phyloP scores from a whole-genome alignment of 2,797 vertebrate genomes.

The Pitangus sulphuratus region DNA sequence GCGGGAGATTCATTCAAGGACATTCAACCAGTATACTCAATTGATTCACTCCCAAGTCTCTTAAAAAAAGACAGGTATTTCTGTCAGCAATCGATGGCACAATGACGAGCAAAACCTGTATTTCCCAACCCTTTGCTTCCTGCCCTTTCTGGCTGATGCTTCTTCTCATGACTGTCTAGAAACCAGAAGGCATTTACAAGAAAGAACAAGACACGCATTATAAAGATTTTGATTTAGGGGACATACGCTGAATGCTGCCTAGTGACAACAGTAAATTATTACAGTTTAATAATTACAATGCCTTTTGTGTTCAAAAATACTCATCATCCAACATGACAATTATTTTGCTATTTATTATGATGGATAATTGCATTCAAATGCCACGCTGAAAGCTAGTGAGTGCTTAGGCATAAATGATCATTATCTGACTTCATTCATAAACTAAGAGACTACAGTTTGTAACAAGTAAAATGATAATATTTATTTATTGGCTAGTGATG shows the following conservation, averaged over 20 bases:
- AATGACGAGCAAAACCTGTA: not conserved
- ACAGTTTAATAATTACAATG: constrained; percentile 35
- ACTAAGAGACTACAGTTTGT: not conserved
- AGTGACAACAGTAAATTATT: constrained; percentile 6
- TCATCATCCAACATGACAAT: constrained; percentile 8
- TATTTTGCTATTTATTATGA: constrained; percentile 10
- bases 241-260: not conserved
- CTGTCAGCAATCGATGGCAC: not conserved
- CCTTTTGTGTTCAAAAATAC: constrained; percentile 11
- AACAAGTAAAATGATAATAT: not conserved
- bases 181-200: not conserved
- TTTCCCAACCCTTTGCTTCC: not conserved
- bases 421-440: constrained; percentile 34
- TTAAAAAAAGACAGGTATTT: not conserved
- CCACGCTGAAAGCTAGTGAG: not conserved
- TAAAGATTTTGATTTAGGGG: not conserved
- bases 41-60: not conserved
- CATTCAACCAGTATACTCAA: not conserved
- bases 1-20: not conserved
- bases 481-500: constrained; percentile 11
- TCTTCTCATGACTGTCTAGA: not conserved
- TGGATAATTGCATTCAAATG: constrained; percentile 28
- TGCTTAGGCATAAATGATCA: not conserved
- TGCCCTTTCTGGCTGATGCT: not conserved
- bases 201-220: not conserved